These are phyloP conservation scores for Drosophila anceps DNA, from an alignment of 2,888 invertebrate genomes.

Conservation along the genomic window DNA sequence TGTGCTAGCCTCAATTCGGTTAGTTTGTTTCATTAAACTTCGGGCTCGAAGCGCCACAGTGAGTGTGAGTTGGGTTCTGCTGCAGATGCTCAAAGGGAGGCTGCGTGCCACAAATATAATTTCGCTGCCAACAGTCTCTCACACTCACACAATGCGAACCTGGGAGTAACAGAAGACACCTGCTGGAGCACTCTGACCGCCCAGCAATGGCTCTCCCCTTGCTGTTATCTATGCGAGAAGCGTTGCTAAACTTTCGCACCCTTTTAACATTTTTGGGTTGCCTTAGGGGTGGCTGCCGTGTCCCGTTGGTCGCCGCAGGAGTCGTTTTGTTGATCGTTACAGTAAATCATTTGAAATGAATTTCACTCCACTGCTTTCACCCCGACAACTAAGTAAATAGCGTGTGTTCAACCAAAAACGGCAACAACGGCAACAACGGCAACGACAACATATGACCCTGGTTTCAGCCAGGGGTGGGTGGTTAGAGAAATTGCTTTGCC, in stretches of 20 bases:
- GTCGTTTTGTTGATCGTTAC: conserved; percentile 80
- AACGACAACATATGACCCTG: conserved; percentile 58
- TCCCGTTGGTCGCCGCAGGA: conserved; percentile 61
- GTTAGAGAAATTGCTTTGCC: conserved; percentile 52
- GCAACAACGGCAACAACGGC: conserved; percentile 9
- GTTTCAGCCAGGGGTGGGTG: conserved; percentile 35
- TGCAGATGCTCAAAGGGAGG: conserved; percentile 20
- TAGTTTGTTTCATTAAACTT: conserved; percentile 33
- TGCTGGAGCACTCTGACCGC: conserved; percentile 62
- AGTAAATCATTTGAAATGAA: conserved; percentile 83
- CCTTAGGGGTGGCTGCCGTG: conserved; percentile 59
- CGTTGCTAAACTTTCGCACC: conserved; percentile 75
- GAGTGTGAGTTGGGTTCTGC: conserved; percentile 46
- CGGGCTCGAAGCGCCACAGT: conserved; percentile 55
- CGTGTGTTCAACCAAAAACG: conserved; percentile 54
- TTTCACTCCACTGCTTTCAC: conserved; percentile 68
- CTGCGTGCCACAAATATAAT: conserved; percentile 18
- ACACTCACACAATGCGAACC: conserved; percentile 20
- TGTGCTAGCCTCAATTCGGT: neutral
- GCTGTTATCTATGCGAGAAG: conserved; percentile 52
- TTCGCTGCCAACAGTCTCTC: conserved; percentile 24
- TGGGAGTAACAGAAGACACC: conserved; percentile 51
- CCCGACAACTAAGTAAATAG: conserved; percentile 66
- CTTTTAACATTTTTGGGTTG: conserved; percentile 57
- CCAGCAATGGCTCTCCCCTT: conserved; percentile 58